Base-by-base conservation (phyloP, 2,113 vertebrate species). In the Tylochromis polylepis region DNA sequence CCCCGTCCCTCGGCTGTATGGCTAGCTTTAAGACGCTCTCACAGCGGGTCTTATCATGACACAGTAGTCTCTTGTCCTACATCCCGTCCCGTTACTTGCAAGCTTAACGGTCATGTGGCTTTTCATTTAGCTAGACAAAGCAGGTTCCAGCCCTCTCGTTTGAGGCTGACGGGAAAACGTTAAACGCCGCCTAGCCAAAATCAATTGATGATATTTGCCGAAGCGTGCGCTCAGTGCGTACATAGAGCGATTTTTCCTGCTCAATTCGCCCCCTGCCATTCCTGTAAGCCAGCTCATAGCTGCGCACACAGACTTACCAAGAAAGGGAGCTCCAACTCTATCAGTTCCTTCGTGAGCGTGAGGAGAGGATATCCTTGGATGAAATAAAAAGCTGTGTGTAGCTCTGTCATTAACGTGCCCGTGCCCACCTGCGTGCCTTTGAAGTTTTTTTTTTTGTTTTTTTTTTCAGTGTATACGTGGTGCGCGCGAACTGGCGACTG, bases 221-320 rank as follows among this genome's bases (percentile, higher is more conserved):
- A 36, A 67, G 70, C 81, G 62, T 56, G 65, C 46, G 70, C 4
- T 57, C 22, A 78, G 79, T 29, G 12, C 59, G 65, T 2, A 84
- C 22, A 91, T 59, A 88, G 81, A 27, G 59, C 18, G 15, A 3
- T 79, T 57, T 72, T 87, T 79, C 46, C 58, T 46, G 27, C 29
- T n/a, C 22, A 55, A 2, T 41, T 43, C 49, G 3, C 46, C 46
- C 27, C 11, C 38, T 85, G 80, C 85, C 85, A 87, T 93, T 92
- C 85, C 84, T 88, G 56, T 85, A 82, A 91, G 79, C 58, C 79
- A 86, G 86, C 84, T 85, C 92, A 84, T 65, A 93, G 93, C 90
- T 93, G 89, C 93, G 95, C 88, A 92, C 79, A 79, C 88, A 89
- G 34, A 94, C 95, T 95, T 91, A 95, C 95, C 95, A 86, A 58